A percentile compares a stretch with the other conserved stretches of the same genome.
Evolutionary conservation across 2,113 vertebrate genomes (phyloP).

Genomic region (Pelvicachromis taeniatus): DNA sequence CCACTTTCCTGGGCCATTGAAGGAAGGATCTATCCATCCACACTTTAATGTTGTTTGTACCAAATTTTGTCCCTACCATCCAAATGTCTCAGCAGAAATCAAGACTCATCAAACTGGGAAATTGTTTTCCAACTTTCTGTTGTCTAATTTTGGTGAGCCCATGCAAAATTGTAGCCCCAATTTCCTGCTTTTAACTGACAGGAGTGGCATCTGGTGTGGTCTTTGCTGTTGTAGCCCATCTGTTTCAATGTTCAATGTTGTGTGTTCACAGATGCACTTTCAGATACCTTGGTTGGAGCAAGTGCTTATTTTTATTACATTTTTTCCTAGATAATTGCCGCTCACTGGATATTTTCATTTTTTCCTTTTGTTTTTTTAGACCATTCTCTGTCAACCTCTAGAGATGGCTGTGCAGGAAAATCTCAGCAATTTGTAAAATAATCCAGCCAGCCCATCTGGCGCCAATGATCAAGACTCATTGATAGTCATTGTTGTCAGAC

Average conservation of each 20-base stretch:
- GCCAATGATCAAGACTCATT: rapidly evolving
- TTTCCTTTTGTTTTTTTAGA: not conserved
- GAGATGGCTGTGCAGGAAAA: not conserved
- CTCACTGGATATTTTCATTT: not conserved
- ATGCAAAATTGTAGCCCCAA: not conserved
- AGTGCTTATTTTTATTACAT: not conserved
- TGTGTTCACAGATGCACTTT: not conserved
- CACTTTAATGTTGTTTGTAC: not conserved
- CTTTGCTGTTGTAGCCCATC: not conserved
- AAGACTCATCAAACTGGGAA: not conserved
- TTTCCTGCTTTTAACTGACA: not conserved
- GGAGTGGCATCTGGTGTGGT: rapidly evolving
- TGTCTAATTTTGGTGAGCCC: not conserved
- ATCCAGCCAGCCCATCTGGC: not conserved
- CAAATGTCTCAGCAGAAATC: not conserved
- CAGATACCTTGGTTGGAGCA: not conserved
- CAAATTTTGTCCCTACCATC: not conserved
- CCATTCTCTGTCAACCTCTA: not conserved
- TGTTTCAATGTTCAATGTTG: rapidly evolving
- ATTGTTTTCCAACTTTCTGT: not conserved
- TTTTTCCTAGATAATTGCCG: not conserved
- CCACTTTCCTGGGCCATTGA: not conserved
- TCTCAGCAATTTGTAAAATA: not conserved
- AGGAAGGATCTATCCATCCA: not conserved
- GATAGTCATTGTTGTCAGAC: not conserved